These are phyloP conservation scores for Tenthredo scrophulariae DNA, from an alignment of 2,888 invertebrate genomes.

Conservation along the genomic window DNA sequence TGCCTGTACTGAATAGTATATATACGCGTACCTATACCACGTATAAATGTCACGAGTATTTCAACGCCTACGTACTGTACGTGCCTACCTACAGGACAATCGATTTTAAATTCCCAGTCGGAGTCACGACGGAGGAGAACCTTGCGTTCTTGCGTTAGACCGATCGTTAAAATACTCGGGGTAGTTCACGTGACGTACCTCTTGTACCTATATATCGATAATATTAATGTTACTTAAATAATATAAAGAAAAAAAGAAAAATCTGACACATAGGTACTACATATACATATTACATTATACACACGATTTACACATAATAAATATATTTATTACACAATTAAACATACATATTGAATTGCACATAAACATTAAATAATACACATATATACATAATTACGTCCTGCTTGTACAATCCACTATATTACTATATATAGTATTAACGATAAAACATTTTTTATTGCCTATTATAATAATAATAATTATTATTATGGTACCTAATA, in stretches of 20 bases:
- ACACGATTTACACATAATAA: too few species aligned
- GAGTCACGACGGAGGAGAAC: not conserved
- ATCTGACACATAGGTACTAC: too few species aligned
- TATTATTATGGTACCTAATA: not conserved
- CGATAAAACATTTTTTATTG: conserved; percentile 39
- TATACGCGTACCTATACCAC: too few species aligned
- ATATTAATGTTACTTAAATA: conserved; percentile 9
- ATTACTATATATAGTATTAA: conserved; percentile 53
- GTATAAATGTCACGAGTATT: conserved; percentile 25
- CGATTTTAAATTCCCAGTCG: conserved; percentile 30
- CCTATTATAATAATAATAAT: conserved; percentile 29
- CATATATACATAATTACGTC: conserved; percentile 53
- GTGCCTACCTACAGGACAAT: not conserved
- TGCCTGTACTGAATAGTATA: not conserved
- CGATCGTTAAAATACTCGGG: conserved; percentile 44
- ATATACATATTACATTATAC: too few species aligned
- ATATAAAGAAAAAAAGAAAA: too few species aligned
- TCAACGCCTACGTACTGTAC: not conserved
- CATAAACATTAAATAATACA: not conserved
- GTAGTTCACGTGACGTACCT: conserved; percentile 2
- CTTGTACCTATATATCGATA: conserved; percentile 33
- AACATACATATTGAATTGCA: not conserved
- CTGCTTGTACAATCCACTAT: conserved; percentile 62
- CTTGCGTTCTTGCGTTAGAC: conserved; percentile 6
- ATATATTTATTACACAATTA: not conserved